phyloP scores from a whole-genome alignment of 2,113 vertebrate species.

The Cettia cetti region DNA sequence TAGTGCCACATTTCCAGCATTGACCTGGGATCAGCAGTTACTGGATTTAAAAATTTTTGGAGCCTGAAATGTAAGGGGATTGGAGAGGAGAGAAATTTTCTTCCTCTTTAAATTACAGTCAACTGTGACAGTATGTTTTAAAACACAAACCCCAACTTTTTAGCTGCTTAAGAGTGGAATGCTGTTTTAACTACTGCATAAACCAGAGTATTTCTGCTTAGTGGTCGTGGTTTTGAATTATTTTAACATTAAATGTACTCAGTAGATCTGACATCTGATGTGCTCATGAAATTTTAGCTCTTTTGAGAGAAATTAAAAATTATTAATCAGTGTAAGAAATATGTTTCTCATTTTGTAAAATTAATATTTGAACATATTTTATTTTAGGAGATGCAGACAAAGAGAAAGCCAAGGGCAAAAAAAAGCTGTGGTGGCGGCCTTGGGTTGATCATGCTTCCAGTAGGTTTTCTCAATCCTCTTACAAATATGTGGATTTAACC shows the following conservation, averaged over 20 bases:
- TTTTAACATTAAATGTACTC: neutral
- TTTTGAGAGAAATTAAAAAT: conserved; percentile 56
- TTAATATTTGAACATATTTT: conserved; percentile 92
- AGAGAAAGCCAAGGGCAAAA: conserved; percentile 98
- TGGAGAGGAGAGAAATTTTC: neutral
- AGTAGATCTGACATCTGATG: conserved; percentile 31
- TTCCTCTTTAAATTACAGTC: neutral
- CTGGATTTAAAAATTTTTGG: neutral
- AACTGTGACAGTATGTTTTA: neutral
- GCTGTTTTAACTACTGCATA: neutral
- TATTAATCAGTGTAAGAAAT: conserved; percentile 68
- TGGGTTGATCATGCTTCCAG: conserved; percentile 99
- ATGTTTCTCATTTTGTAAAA: conserved; percentile 75
- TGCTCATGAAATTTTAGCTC: conserved; percentile 42
- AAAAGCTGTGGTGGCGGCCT: conserved; percentile 99
- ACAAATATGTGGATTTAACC: conserved; percentile 82
- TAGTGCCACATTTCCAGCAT: neutral
- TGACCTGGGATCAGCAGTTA: neutral
- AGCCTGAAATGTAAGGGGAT: neutral
- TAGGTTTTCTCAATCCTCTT: conserved; percentile 93
- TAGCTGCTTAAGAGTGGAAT: neutral
- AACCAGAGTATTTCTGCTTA: neutral
- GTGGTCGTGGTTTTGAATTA: neutral
- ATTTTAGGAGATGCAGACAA: conserved; percentile 98
- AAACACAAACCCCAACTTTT: neutral